Evolutionary conservation across 2,888 invertebrate genomes (phyloP), one percentile per base, ranked within the genome.

Genomic region (Amphiduros pacificus): DNA sequence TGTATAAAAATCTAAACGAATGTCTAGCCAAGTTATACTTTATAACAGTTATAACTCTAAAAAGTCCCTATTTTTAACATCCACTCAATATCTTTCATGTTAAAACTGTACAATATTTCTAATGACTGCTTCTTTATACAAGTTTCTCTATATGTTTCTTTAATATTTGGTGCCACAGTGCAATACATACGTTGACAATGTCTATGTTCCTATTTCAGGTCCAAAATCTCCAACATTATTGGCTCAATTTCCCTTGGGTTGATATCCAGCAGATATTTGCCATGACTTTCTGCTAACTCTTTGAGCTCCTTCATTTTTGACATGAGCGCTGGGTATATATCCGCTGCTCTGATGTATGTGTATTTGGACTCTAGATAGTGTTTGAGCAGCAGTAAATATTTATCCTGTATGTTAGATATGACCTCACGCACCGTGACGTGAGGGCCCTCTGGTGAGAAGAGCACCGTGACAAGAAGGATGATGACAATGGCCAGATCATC

Each of bases 221-320:
- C 95, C 75, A 97, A 94, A 77, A 97, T 94, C 86, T 97, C 96
- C 80, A 95, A 90, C 51, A 97, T 86, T 40, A 97, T 85, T 0
- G 96, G 97, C 75, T 95, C 95, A 50, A 97, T 91, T 77, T 91
- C 89, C 63, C 89, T 87, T 31, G 96, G 94, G 85, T 96, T 94
- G 0, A 94, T 92, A 83, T 95, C 92, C 28, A 96, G 86, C 81
- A 94, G 93, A 3, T 95, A 92, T 41, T 91, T 90, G 9, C 95
- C 91, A n/a, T 95, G 90, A 73, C 92, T 92, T 73, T 94, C 93
- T 64, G 94, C 93, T 57, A 96, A 85, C 75, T 89, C 89, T 71
- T 93, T 90, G 26, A 97, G 87, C 78, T 96, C 95, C 28, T 91
- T 88, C 72, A 96, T 90, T 85, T 93, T 93, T 82, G 91, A 90